These are phyloP conservation scores for Corynorhinus townsendii DNA, from an alignment of 2,113 vertebrate genomes.

Conservation along the genomic window DNA sequence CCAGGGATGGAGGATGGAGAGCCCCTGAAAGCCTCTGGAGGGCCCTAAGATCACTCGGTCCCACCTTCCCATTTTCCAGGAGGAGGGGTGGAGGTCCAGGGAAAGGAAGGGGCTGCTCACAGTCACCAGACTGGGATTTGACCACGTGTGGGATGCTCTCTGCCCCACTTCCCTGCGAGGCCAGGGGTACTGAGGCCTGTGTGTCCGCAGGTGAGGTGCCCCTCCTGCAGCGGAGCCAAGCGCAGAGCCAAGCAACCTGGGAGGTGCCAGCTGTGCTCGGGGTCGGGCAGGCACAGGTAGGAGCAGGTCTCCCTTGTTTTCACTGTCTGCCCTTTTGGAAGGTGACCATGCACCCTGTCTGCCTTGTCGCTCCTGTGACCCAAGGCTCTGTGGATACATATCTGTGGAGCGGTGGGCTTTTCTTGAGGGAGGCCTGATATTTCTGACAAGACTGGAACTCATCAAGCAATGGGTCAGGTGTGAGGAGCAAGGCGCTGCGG, in stretches of 20 bases:
- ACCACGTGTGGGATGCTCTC: not conserved
- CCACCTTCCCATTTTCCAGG: no score
- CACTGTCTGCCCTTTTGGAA: not conserved
- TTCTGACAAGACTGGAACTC: not conserved
- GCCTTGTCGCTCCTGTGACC: not conserved
- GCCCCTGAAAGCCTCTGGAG: not conserved
- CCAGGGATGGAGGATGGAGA: no score
- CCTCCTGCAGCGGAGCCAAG: slow-evolving; percentile 36
- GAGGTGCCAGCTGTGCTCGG: slow-evolving; percentile 58
- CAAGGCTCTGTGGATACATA: not conserved
- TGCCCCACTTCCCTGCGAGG: not conserved
- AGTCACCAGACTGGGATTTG: not conserved
- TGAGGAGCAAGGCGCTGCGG: not conserved
- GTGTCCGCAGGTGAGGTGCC: slow-evolving; percentile 46
- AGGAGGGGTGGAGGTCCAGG: not conserved
- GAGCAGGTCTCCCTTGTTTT: fast-evolving
- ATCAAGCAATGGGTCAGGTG: fast-evolving
- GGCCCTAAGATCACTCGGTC: no score
- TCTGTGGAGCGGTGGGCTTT: not conserved
- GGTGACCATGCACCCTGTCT: fast-evolving
- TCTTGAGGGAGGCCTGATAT: not conserved
- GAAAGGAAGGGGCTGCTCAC: not conserved
- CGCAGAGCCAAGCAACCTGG: slow-evolving; percentile 36
- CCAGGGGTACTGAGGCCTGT: not conserved
- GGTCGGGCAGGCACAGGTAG: slow-evolving; percentile 64